Percentiles rank a stretch among this genome's conserved stretches.
Conservation (phyloP, 2,113 vertebrate species). For the Syngnathus scovelli region DNA sequence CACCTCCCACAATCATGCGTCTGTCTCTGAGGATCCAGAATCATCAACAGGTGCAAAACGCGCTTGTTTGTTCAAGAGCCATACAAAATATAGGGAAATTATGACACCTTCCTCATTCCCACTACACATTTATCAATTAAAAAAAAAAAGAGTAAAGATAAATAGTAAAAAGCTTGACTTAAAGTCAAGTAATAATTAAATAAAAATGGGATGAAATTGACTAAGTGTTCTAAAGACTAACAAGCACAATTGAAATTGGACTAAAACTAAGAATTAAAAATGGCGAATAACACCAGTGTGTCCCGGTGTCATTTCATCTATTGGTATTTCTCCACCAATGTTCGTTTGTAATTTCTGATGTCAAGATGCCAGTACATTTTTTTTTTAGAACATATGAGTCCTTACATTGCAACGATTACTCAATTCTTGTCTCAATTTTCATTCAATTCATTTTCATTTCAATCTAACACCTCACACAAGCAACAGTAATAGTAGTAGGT, state of each 20-base stretch:
- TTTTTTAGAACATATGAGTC: slow-evolving; percentile 20
- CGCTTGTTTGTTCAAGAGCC: neutral
- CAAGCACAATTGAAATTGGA: no score
- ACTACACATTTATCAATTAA: neutral
- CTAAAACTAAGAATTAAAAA: no score
- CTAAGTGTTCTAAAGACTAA: no score
- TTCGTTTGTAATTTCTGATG: slow-evolving; percentile 41
- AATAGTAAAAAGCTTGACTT: no score
- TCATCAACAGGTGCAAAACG: neutral
- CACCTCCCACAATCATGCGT: neutral
- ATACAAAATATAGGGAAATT: neutral
- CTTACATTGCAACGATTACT: slow-evolving; percentile 12
- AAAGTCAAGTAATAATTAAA: no score
- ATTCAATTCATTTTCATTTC: no score
- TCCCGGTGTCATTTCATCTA: slow-evolving; percentile 21
- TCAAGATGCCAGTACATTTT: slow-evolving; percentile 1
- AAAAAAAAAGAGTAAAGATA: no score
- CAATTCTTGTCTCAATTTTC: slow-evolving; percentile 13
- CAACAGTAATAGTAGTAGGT: neutral
- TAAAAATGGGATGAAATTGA: no score
- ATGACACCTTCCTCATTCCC: neutral
- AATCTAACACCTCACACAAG: neutral
- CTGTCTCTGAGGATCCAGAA: neutral
- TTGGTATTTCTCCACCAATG: slow-evolving; percentile 35
- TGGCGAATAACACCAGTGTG: neutral